These are phyloP conservation scores for Chloropsis hardwickii DNA, from an alignment of 2,113 vertebrate species.

Conservation along the genomic window DNA sequence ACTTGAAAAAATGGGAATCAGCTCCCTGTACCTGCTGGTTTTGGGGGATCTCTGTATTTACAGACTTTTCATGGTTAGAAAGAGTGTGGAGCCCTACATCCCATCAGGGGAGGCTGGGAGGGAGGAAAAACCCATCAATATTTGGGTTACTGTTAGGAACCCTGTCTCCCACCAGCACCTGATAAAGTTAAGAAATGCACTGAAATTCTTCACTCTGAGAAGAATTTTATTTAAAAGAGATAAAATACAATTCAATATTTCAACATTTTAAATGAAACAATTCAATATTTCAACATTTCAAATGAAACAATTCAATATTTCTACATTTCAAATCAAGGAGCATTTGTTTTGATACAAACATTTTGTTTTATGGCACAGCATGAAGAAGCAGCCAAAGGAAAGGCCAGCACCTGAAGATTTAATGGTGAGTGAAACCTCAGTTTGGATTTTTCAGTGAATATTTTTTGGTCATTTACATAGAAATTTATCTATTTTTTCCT, in stretches of 20 bases:
- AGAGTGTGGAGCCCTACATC: not conserved
- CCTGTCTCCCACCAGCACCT: not conserved
- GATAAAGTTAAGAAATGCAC: not conserved
- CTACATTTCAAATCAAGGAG: not conserved
- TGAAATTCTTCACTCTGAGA: too few relatives aligned
- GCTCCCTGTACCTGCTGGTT: not conserved
- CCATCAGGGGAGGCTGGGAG: not conserved
- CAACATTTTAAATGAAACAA: too few relatives aligned
- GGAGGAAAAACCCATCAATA: not conserved
- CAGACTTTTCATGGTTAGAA: too few relatives aligned
- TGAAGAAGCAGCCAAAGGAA: constrained; percentile 93
- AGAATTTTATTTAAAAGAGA: not conserved
- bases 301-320: not conserved
- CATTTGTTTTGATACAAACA: not conserved
- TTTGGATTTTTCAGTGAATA: not conserved
- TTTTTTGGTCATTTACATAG: not conserved
- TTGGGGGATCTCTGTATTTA: not conserved
- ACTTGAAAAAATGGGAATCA: not conserved
- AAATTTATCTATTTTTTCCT: not conserved
- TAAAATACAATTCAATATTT: not conserved
- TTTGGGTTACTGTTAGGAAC: not conserved
- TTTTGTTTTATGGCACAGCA: constrained; percentile 72
- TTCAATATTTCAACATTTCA: not conserved
- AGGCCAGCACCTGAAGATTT: constrained; percentile 94
- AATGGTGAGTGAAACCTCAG: constrained; percentile 82